phyloP scores from a whole-genome alignment of 2,888 invertebrate species.

The Drosophila flavopinicola region DNA sequence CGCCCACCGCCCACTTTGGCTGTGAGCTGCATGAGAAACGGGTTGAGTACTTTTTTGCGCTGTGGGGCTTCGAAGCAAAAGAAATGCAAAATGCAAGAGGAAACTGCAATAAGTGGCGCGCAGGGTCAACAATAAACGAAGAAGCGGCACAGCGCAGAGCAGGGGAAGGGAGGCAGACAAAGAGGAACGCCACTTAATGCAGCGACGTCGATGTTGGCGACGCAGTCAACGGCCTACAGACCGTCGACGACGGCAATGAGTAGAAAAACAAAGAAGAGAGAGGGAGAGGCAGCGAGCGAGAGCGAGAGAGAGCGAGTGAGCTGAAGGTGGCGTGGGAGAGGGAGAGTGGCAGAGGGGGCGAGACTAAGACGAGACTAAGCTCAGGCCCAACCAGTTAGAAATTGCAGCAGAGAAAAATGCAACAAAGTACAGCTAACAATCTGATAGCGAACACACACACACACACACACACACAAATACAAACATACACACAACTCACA shows the following conservation, averaged over 20 bases:
- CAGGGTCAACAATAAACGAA: conserved; percentile 77
- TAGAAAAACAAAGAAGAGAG: conserved; percentile 42
- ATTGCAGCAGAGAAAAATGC: conserved; percentile 72
- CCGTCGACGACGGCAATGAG: conserved; percentile 51
- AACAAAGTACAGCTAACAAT: conserved; percentile 77
- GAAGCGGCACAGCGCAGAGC: background rate
- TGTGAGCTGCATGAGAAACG: conserved; percentile 44
- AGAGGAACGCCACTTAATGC: conserved; percentile 74
- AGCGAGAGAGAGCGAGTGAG: conserved; percentile 3
- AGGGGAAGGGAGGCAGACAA: conserved; percentile 35
- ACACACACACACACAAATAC: background rate
- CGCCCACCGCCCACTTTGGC: conserved; percentile 19
- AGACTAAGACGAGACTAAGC: conserved; percentile 63
- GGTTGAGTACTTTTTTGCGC: conserved; percentile 67
- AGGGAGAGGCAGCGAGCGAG: background rate
- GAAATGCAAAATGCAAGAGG: conserved; percentile 69
- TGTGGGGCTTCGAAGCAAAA: conserved; percentile 80
- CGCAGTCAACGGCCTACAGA: conserved; percentile 75
- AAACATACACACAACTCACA: background rate
- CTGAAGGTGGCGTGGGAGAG: background rate
- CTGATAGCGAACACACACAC: conserved; percentile 48
- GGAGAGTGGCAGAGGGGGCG: background rate
- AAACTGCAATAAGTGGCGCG: conserved; percentile 79
- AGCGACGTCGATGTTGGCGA: conserved; percentile 37
- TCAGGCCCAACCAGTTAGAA: conserved; percentile 72